Percentiles rank a stretch among this genome's conserved stretches.
These are phyloP conservation scores for Cephus cinctus DNA, from an alignment of 1,140 invertebrate species.

Conservation along the genomic window DNA sequence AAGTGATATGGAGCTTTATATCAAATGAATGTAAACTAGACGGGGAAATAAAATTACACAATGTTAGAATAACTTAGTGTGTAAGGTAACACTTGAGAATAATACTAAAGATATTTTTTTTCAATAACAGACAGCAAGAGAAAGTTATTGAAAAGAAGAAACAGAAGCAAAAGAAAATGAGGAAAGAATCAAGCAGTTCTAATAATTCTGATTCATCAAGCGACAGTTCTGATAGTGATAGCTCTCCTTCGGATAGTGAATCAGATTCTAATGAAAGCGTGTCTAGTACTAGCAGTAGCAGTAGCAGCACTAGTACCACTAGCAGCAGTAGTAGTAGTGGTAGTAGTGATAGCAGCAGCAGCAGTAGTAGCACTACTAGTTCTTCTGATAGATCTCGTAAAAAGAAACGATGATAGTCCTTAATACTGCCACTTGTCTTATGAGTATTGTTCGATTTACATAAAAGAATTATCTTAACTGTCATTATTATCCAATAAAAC, in stretches of 20 bases:
- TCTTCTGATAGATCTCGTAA: constrained; percentile 3
- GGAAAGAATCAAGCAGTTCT: constrained; percentile 21
- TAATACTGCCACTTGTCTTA: no score
- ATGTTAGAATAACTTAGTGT: neutral
- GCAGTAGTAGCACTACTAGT: constrained; percentile 9
- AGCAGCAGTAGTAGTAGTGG: constrained; percentile 18
- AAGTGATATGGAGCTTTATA: no score
- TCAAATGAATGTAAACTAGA: no score
- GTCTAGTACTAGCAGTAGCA: constrained; percentile 30
- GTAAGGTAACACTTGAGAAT: no score
- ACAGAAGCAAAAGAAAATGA: constrained; percentile 24
- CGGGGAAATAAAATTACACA: constrained; percentile 7
- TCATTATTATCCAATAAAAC: no score
- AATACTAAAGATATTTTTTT: no score
- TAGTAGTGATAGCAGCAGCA: constrained; percentile 16
- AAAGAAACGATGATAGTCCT: no score
- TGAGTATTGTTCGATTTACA: no score
- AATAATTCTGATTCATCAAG: constrained; percentile 19
- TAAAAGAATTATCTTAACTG: no score
- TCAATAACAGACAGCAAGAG: neutral
- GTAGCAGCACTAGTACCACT: constrained; percentile 22
- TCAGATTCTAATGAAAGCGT: constrained; percentile 33
- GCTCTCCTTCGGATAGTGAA: constrained; percentile 32
- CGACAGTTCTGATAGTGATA: constrained; percentile 22
- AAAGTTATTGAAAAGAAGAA: constrained; percentile 13